Percentiles rank a stretch among this genome's conserved stretches.
phyloP scores from a whole-genome alignment of 1,140 invertebrate species.

The Hylyphantes graminicola region DNA sequence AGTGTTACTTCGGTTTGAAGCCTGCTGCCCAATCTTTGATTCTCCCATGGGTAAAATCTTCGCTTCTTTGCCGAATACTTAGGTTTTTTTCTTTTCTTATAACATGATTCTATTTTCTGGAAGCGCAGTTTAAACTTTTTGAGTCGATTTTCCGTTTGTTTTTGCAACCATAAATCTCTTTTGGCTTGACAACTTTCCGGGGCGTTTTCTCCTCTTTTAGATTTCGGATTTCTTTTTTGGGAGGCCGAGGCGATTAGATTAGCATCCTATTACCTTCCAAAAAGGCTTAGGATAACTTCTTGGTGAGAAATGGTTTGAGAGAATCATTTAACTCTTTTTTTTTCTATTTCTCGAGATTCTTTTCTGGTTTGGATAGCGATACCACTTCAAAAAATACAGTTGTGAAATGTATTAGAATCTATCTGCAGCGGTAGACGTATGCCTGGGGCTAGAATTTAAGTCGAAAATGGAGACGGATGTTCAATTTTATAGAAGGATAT shows the following conservation, averaged over 20 bases:
- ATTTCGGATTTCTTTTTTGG: constrained; percentile 28
- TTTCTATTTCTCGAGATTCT: background rate
- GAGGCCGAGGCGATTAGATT: constrained; percentile 34
- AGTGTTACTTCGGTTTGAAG: constrained; percentile 44
- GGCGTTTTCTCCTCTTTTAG: constrained; percentile 22
- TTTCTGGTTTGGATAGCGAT: background rate
- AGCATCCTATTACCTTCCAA: constrained; percentile 45
- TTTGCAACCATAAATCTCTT: constrained; percentile 56
- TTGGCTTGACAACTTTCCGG: constrained; percentile 52
- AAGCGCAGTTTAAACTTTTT: constrained; percentile 53
- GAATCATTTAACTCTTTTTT: constrained; percentile 37
- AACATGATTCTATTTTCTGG: constrained; percentile 48
- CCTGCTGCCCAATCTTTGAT: constrained; percentile 39
- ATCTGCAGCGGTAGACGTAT: background rate
- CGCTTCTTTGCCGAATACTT: constrained; percentile 35
- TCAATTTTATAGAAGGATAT: no score
- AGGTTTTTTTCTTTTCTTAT: constrained; percentile 12
- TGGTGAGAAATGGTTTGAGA: constrained; percentile 26
- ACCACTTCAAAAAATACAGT: background rate
- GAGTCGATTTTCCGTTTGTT: constrained; percentile 58
- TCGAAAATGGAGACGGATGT: no score
- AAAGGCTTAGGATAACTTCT: constrained; percentile 12
- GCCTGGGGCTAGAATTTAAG: no score
- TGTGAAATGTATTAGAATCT: background rate
- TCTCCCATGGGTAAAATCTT: constrained; percentile 52